A percentile compares a stretch with the other conserved stretches of the same genome.
Conservation (phyloP, 2,888 invertebrate species). For the Pristionchus entomophagus region DNA sequence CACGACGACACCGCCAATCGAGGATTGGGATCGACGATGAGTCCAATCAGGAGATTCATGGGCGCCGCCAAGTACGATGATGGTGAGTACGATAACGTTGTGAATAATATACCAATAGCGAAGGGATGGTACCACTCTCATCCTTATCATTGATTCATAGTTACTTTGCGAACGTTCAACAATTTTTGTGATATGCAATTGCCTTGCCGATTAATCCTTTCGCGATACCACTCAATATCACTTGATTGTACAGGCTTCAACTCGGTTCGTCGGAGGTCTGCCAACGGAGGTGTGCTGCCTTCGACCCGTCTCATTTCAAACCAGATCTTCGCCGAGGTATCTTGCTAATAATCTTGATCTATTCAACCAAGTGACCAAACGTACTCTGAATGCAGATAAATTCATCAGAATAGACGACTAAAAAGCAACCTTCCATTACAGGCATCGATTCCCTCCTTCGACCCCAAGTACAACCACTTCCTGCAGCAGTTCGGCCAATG, state of each 20-base stretch:
- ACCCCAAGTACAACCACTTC: constrained; percentile 61
- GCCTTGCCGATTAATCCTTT: too few relatives aligned
- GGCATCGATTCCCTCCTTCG: constrained; percentile 45
- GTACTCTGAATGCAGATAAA: not conserved
- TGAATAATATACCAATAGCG: not conserved
- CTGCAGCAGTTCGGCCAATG: constrained; percentile 94
- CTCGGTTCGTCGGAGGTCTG: constrained; percentile 12
- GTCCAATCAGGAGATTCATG: constrained; percentile 87
- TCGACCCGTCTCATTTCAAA: constrained; percentile 15
- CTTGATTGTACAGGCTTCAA: not conserved
- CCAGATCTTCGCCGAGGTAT: constrained; percentile 38
- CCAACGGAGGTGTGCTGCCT: not conserved
- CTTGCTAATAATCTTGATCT: not conserved
- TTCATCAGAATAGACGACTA: too few relatives aligned
- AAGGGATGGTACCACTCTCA: too few relatives aligned
- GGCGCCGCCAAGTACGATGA: constrained; percentile 84
- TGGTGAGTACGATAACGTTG: constrained; percentile 49
- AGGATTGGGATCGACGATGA: constrained; percentile 84
- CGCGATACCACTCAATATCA: too few relatives aligned
- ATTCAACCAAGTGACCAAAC: not conserved
- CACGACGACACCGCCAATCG: constrained; percentile 79
- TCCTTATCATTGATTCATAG: too few relatives aligned
- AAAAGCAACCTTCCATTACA: constrained; percentile 1
- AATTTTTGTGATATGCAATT: too few relatives aligned
- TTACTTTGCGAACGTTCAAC: too few relatives aligned